Evolutionary conservation across 2,797 vertebrate species (phyloP).

Genomic region (Garrulus glandarius): DNA sequence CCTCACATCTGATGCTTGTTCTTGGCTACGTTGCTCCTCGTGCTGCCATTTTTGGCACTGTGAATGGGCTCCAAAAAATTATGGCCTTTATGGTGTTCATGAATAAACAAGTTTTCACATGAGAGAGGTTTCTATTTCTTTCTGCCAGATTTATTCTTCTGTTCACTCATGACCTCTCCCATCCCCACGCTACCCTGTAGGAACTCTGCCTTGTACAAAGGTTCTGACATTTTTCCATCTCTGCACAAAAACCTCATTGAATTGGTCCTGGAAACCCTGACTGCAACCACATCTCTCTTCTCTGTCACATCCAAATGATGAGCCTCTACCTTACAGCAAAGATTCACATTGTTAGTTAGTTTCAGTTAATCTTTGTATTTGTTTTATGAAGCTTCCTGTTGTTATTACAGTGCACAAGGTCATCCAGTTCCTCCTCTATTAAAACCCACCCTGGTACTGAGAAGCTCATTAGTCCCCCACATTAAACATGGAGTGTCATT

Average conservation of each 20-base stretch:
- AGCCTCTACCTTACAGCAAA: not conserved
- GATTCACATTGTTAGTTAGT: not conserved
- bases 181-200: not conserved
- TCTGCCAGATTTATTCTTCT: not conserved
- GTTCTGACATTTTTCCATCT: not conserved
- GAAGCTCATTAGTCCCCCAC: not conserved
- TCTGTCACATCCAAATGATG: not conserved
- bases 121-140: not conserved
- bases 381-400: not conserved
- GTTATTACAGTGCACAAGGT: not conserved
- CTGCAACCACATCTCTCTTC: not conserved
- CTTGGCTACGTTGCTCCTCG: not conserved
- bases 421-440: not conserved
- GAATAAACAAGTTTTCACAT: conserved; percentile 33
- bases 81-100: not conserved
- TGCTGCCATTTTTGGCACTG: not conserved
- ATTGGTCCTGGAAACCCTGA: not conserved
- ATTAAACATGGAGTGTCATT: not conserved
- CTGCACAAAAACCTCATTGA: not conserved
- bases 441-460: not conserved
- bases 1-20: conserved; percentile 39
- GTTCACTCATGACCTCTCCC: not conserved
- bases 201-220: not conserved
- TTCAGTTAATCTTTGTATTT: not conserved
- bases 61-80: not conserved